phyloP scores from a whole-genome alignment of 2,888 invertebrate genomes.

The Stegophylla sp. region DNA sequence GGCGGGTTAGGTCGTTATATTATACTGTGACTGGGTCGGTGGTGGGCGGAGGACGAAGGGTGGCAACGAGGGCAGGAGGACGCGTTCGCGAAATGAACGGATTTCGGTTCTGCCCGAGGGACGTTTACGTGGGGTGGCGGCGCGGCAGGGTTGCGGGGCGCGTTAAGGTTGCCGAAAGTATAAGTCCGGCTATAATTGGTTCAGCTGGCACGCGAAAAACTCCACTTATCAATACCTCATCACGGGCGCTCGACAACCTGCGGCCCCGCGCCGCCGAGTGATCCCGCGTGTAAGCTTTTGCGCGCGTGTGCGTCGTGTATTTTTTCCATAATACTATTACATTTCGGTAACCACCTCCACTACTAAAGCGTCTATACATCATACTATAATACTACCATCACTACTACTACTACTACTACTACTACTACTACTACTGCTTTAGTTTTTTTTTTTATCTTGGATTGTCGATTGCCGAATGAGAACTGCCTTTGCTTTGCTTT shows the following conservation, averaged over 20 bases:
- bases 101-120: slow-evolving; percentile 42
- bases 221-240: slow-evolving; percentile 58
- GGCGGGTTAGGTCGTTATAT: slow-evolving; percentile 17
- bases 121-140: background rate
- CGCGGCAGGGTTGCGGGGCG: background rate
- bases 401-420: background rate
- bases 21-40: background rate
- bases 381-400: background rate
- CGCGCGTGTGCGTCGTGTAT: background rate
- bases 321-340: background rate
- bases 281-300: background rate
- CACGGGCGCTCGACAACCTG: slow-evolving; percentile 51
- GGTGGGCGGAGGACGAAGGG: background rate
- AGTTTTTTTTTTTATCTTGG: too few species aligned
- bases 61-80: too few species aligned
- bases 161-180: slow-evolving; percentile 49
- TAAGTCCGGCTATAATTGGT: slow-evolving; percentile 58
- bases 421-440: background rate
- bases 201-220: slow-evolving; percentile 58
- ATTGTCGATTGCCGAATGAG: too few species aligned
- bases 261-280: slow-evolving; percentile 27
- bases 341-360: too few species aligned
- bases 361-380: too few species aligned
- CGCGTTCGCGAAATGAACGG: slow-evolving; percentile 32
- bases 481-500: too few species aligned